Evolutionary conservation across 2,113 vertebrate species (phyloP), one percentile per base, ranked within the genome.

Genomic region (Leuciscus idus): DNA sequence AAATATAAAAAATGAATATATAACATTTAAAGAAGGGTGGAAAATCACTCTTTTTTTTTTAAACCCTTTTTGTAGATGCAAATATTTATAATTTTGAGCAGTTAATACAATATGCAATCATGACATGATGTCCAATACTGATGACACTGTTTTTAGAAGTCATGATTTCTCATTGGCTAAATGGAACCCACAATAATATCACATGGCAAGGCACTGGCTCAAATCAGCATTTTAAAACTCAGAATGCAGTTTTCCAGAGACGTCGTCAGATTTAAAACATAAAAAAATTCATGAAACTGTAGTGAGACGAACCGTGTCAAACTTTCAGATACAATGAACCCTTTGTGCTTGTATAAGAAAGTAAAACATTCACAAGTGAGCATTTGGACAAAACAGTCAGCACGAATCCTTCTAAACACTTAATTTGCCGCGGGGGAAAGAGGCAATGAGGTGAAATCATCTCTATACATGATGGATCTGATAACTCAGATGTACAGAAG

Each of bases 331-430:
- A 77, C 83, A 86, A 23, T 50, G 57, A 82, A 86, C 64, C 62
- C 73, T 83, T 86, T 86, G 89, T 88, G 87, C 90, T 90, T 85
- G 64, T 88, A 62, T 89, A 87, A 87, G 85, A 87, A 89, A 89
- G 78, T 64, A 74, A 88, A 81, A 89, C 6, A 75, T 72, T 90
- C 85, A 91, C 88, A 83, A 86, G 59, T 81, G 70, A 86, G 83
- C 55, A 80, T 89, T 88, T 91, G 68, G 83, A 91, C 87, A 33
- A 84, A 84, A 86, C 84, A 83, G 88, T 91, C 85, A 91, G 81
- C 87, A 91, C 88, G 84, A 88, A 90, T 84, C 82, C 84, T 84
- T 89, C 79, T 86, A 88, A 87, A 91, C 90, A 89, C 83, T 79
- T 90, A 87, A 83, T 84, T 85, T 87, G 86, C 33, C 15, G 59